These are phyloP conservation scores for Pachydiplax longipennis DNA, from an alignment of 2,888 invertebrate genomes.

Conservation along the genomic window DNA sequence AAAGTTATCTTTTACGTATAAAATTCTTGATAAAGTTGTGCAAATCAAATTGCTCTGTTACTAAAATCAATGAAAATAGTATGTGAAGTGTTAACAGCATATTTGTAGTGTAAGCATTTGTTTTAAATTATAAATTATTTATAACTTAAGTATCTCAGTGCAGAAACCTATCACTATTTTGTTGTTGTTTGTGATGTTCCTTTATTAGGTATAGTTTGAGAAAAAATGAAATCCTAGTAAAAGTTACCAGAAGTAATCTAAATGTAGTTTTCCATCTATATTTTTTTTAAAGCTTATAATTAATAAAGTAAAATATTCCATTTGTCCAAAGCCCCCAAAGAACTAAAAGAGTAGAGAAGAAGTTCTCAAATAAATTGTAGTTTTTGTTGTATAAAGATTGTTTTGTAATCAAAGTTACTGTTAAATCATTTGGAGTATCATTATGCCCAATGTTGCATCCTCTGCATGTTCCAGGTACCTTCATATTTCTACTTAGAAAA, in stretches of 20 bases:
- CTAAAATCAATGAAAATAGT: background rate
- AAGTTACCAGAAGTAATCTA: background rate
- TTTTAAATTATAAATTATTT: constrained; percentile 7
- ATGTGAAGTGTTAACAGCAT: background rate
- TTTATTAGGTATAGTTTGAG: background rate
- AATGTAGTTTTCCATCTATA: background rate
- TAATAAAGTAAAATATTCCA: background rate
- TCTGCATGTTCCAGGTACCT: no score
- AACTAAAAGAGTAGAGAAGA: no score
- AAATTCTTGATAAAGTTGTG: background rate
- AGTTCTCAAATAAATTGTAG: no score
- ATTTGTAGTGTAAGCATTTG: constrained; percentile 15
- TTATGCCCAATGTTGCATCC: no score
- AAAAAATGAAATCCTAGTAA: background rate
- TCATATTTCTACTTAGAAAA: no score
- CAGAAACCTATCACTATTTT: background rate
- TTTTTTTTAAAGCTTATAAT: background rate
- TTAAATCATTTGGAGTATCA: no score
- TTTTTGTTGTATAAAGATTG: no score
- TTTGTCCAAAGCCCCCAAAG: no score
- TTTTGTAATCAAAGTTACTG: no score
- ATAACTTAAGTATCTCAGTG: background rate
- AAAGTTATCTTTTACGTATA: constrained; percentile 9
- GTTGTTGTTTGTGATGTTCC: background rate
- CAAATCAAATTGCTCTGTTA: background rate